These are phyloP conservation scores for Brachionus manjavacas DNA, from an alignment of 1,140 invertebrate species.

Conservation along the genomic window DNA sequence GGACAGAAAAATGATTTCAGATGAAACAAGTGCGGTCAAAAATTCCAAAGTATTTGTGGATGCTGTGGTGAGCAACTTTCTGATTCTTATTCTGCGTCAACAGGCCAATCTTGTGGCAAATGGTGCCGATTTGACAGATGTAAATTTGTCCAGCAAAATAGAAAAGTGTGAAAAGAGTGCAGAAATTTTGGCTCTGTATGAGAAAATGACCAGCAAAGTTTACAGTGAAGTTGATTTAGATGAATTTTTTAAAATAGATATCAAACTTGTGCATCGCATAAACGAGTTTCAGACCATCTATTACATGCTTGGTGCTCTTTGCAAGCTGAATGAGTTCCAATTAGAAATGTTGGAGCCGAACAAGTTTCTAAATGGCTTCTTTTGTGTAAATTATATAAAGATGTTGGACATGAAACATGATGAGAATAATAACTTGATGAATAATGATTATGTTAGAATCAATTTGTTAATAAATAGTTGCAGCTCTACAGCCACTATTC, in stretches of 20 bases:
- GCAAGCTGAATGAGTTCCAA: background rate
- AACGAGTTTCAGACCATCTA: conserved; percentile 21
- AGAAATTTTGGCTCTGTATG: background rate
- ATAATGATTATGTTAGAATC: background rate
- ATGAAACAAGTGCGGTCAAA: background rate
- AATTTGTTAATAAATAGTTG: background rate
- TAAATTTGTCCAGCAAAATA: background rate
- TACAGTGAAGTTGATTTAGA: background rate
- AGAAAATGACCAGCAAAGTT: background rate
- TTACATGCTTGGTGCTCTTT: background rate
- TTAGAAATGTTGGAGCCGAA: background rate
- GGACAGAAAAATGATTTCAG: background rate
- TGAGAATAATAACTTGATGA: background rate
- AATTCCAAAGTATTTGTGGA: background rate
- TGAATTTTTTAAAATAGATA: background rate
- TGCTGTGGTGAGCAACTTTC: background rate
- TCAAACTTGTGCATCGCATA: background rate
- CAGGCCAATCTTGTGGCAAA: background rate
- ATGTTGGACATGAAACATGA: background rate
- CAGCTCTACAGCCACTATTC: background rate
- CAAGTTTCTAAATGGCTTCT: background rate
- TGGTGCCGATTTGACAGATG: background rate
- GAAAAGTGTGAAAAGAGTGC: background rate
- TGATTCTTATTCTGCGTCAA: background rate
- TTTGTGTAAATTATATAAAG: conserved; percentile 12